Conservation (phyloP, 2,113 vertebrate genomes). For the Callospermophilus lateralis region DNA sequence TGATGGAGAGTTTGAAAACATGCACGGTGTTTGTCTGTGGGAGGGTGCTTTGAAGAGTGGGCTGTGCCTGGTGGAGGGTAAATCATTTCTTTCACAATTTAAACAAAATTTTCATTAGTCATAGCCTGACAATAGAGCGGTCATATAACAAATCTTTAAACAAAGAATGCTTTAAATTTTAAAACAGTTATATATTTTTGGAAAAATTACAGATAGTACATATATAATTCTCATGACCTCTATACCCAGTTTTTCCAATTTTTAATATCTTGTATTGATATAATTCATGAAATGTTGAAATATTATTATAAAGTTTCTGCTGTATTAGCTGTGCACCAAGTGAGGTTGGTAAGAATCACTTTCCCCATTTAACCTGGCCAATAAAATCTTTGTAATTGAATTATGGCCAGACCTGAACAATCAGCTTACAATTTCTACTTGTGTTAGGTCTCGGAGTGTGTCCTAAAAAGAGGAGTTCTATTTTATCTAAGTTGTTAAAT, state of each 20-base stretch:
- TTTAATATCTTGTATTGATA: not conserved
- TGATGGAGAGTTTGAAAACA: rapidly evolving
- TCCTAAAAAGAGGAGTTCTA: not conserved
- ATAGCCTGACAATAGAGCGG: not conserved
- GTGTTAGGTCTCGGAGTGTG: not conserved
- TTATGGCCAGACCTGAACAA: not conserved
- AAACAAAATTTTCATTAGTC: not conserved
- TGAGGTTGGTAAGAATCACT: not conserved
- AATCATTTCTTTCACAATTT: not conserved
- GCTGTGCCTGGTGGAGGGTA: rapidly evolving
- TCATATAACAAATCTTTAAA: not conserved
- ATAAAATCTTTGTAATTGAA: not conserved
- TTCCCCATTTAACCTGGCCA: no score
- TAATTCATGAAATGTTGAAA: not conserved
- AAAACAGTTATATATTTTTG: not conserved
- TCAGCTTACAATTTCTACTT: not conserved
- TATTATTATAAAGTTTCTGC: not conserved
- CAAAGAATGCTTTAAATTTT: not conserved
- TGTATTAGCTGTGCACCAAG: not conserved
- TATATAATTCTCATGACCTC: not conserved
- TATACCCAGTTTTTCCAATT: rapidly evolving
- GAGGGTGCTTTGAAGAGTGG: not conserved
- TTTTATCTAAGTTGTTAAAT: not conserved
- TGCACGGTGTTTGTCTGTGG: rapidly evolving
- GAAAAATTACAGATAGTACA: not conserved